Conservation (phyloP, 2,797 vertebrate species). For the Craterocephalus amniculus region DNA sequence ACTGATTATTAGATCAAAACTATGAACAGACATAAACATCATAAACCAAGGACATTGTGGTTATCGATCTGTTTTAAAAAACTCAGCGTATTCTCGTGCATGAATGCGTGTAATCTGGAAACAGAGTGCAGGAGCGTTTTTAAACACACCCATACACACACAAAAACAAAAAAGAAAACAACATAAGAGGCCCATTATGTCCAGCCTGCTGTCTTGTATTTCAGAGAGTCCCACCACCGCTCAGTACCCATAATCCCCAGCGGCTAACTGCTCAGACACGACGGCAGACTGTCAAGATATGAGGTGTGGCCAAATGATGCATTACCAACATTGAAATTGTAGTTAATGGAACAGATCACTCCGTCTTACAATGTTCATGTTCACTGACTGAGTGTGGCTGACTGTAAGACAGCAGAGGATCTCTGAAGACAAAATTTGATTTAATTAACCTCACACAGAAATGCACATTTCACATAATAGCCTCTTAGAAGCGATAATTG, state of each 20-base stretch:
- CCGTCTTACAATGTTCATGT: neutral
- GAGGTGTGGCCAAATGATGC: slow-evolving; percentile 51
- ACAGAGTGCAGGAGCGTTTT: slow-evolving; percentile 13
- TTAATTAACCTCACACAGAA: slow-evolving; percentile 21
- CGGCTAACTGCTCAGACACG: slow-evolving; percentile 52
- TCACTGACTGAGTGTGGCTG: neutral
- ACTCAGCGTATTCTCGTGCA: slow-evolving; percentile 25
- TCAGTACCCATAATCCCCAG: slow-evolving; percentile 66
- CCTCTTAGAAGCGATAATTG: slow-evolving; percentile 58
- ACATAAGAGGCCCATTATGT: slow-evolving; percentile 42
- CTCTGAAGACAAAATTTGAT: slow-evolving; percentile 5
- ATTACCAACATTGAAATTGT: slow-evolving; percentile 24
- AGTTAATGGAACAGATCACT: slow-evolving; percentile 35
- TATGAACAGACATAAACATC: neutral
- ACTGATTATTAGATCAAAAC: neutral
- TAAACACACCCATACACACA: neutral
- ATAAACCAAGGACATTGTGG: slow-evolving; percentile 6
- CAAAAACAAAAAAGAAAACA: neutral
- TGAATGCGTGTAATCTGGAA: slow-evolving; percentile 27
- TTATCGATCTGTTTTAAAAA: slow-evolving; percentile 18
- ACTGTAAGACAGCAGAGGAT: slow-evolving; percentile 1
- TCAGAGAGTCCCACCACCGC: slow-evolving; percentile 51
- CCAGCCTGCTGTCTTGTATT: slow-evolving; percentile 55
- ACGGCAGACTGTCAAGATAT: slow-evolving; percentile 45
- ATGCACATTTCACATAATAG: slow-evolving; percentile 18